Conservation (phyloP, 2,888 invertebrate species). For the Lasioglossum leucozonium region DNA sequence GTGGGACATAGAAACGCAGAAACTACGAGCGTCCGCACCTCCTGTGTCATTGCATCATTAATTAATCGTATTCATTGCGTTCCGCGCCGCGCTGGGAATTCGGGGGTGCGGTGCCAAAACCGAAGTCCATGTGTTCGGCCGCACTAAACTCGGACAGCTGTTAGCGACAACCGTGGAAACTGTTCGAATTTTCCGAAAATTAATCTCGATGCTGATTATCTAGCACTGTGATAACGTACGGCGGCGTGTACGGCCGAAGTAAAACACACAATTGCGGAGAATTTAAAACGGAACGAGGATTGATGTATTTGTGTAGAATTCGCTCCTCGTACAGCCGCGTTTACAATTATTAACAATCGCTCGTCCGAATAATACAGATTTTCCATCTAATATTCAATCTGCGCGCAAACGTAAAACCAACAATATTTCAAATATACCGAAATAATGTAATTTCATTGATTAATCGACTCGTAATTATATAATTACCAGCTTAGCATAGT, state of each 20-base stretch:
- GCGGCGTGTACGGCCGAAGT: background rate
- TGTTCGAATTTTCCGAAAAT: constrained; percentile 39
- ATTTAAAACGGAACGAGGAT: constrained; percentile 4
- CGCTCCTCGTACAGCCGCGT: background rate
- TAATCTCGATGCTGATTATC: constrained; percentile 39
- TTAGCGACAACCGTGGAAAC: constrained; percentile 1
- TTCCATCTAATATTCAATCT: background rate
- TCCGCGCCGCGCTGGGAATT: constrained; percentile 41
- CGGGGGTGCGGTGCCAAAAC: constrained; percentile 18
- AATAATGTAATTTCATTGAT: background rate
- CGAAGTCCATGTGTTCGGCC: constrained; percentile 24
- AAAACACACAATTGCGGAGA: background rate
- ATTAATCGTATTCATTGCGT: constrained; percentile 67
- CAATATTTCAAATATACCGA: background rate
- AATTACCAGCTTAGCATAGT: too few relatives aligned
- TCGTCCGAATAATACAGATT: background rate
- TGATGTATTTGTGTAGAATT: too few relatives aligned
- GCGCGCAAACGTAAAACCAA: background rate
- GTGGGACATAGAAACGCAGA: constrained; percentile 16
- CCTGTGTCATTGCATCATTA: constrained; percentile 62
- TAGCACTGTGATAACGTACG: background rate
- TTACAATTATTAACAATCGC: background rate
- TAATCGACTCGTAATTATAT: background rate
- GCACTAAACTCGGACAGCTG: constrained; percentile 30
- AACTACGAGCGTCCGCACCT: constrained; percentile 14